Evolutionary conservation across 2,888 invertebrate genomes (phyloP).

Genomic region (Eremobia ochroleuca): DNA sequence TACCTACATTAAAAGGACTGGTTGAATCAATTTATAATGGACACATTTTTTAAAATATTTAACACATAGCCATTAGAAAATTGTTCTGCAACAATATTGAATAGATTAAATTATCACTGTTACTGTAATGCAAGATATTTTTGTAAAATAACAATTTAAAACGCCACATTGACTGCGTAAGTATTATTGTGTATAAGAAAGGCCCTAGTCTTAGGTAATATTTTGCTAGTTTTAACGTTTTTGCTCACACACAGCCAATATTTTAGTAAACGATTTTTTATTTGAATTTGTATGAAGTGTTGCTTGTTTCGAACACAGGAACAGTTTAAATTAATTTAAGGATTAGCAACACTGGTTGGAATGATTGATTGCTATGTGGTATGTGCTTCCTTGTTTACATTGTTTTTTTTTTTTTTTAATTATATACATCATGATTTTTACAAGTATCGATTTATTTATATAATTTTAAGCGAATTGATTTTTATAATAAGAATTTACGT

Average conservation of each 20-base stretch:
- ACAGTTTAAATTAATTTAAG: slow-evolving; percentile 45
- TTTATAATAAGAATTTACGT: slow-evolving; percentile 67
- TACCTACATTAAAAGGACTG: not conserved
- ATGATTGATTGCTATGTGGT: slow-evolving; percentile 56
- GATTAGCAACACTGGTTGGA: slow-evolving; percentile 66
- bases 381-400: slow-evolving; percentile 75
- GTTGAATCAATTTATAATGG: slow-evolving; percentile 13
- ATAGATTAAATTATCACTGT: slow-evolving; percentile 74
- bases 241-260: slow-evolving; percentile 85
- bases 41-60: slow-evolving; percentile 37
- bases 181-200: slow-evolving; percentile 83
- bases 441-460: slow-evolving; percentile 71
- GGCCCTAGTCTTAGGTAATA: slow-evolving; percentile 88
- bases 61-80: slow-evolving; percentile 52
- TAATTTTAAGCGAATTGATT: slow-evolving; percentile 68
- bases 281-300: slow-evolving; percentile 60
- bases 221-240: slow-evolving; percentile 80
- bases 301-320: slow-evolving; percentile 55
- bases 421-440: slow-evolving; percentile 62
- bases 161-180: slow-evolving; percentile 70
- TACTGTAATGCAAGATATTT: slow-evolving; percentile 79
- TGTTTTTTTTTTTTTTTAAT: slow-evolving; percentile 65
- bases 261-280: slow-evolving; percentile 65
- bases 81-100: slow-evolving; percentile 65
- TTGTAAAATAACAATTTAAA: slow-evolving; percentile 74